These are phyloP conservation scores for Echinometra lucunter DNA, from an alignment of 53 echinoderm and acorn worm species.

Conservation along the genomic window DNA sequence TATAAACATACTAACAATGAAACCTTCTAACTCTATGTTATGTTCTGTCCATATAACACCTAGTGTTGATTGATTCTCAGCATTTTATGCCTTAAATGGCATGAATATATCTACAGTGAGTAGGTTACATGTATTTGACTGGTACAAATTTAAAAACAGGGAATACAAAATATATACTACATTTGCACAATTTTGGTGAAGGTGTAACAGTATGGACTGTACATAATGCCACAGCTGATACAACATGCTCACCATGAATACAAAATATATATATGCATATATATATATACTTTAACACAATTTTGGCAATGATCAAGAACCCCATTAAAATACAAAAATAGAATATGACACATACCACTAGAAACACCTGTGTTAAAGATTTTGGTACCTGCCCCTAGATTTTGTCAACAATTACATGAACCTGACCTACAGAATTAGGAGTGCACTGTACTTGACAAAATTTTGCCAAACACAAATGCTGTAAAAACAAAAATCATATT, in stretches of 20 bases:
- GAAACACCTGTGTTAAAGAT: neutral
- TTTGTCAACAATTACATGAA: neutral
- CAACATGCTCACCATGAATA: neutral
- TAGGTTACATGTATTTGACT: too few species aligned
- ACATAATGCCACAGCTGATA: neutral
- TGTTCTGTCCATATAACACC: neutral
- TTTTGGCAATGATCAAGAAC: conserved; percentile 1
- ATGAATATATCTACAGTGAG: neutral
- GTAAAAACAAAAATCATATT: too few species aligned
- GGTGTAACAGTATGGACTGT: neutral
- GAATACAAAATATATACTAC: too few species aligned
- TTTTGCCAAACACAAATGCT: too few species aligned
- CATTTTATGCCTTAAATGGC: neutral
- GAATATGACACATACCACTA: neutral
- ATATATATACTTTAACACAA: neutral
- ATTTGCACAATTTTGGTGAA: too few species aligned
- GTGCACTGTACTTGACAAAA: too few species aligned
- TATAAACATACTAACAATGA: neutral
- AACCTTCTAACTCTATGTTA: neutral
- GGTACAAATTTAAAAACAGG: too few species aligned
- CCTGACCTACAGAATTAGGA: too few species aligned
- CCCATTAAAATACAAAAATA: neutral
- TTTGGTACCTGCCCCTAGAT: neutral
- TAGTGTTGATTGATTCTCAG: neutral
- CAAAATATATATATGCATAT: neutral